Evolutionary conservation across 2,797 vertebrate genomes (phyloP).

Genomic region (Paguma larvata): DNA sequence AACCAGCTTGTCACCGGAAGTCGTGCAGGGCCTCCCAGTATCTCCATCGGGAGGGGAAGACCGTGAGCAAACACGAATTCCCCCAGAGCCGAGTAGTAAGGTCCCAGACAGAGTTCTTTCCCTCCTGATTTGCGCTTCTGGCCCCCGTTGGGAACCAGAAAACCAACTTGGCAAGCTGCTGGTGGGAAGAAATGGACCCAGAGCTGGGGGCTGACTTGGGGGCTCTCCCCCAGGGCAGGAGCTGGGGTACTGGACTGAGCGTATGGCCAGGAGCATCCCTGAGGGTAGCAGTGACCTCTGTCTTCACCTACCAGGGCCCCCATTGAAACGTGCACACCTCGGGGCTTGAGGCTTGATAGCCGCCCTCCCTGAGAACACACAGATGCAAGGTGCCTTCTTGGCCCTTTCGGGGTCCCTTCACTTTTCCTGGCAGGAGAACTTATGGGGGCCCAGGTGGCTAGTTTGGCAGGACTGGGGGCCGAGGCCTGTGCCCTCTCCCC

Average conservation of each 20-base stretch:
- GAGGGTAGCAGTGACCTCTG: not conserved
- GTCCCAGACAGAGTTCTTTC: not conserved
- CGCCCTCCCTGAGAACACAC: not conserved
- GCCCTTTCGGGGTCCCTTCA: not conserved
- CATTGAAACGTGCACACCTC: rapidly evolving
- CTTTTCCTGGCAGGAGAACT: not conserved
- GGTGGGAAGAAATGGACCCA: not conserved
- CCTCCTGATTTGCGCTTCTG: not conserved
- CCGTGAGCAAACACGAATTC: rapidly evolving
- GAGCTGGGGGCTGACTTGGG: rapidly evolving
- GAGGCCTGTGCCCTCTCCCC: rapidly evolving
- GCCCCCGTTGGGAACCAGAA: not conserved
- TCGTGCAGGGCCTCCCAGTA: not conserved
- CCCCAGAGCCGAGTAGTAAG: not conserved
- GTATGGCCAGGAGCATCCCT: rapidly evolving
- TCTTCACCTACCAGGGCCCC: too few species aligned
- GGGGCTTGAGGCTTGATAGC: not conserved
- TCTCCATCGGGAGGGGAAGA: not conserved
- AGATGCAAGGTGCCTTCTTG: not conserved
- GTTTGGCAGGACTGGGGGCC: rapidly evolving
- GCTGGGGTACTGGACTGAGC: not conserved
- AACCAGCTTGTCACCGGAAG: not conserved
- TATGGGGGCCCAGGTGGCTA: rapidly evolving
- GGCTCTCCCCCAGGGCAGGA: not conserved
- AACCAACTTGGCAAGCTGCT: not conserved